A percentile compares a stretch with the other conserved stretches of the same genome.
Conservation (phyloP, 2,888 invertebrate genomes). For the Chloromyia formosa region DNA sequence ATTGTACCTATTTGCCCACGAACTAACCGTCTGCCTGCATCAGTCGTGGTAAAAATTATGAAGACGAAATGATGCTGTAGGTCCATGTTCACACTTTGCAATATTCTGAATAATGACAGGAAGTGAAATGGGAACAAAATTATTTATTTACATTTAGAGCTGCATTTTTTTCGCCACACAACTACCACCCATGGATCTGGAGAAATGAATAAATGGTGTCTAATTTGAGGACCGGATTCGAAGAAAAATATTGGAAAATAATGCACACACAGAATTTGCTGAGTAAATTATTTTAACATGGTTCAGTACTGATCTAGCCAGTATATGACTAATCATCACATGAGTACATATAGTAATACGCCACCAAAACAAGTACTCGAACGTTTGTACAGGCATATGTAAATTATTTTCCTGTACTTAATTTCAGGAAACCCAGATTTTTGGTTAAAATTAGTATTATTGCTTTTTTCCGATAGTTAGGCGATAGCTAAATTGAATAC, state of each 20-base stretch:
- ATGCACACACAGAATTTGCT: neutral
- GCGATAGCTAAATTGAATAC: no score
- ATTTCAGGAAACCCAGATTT: no score
- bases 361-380: no score
- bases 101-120: constrained; percentile 27
- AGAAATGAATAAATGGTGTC: neutral
- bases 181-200: neutral
- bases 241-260: neutral
- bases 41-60: neutral
- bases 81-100: neutral
- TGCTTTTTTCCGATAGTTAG: no score
- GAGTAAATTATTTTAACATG: neutral
- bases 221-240: neutral
- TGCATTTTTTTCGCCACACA: neutral
- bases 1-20: no score
- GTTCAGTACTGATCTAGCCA: no score
- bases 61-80: neutral
- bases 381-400: no score
- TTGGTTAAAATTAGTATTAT: no score
- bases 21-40: neutral
- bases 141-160: constrained; percentile 4
- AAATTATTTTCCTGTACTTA: no score
- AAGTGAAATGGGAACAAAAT: constrained; percentile 10
- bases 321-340: no score
- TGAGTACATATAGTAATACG: no score